Evolutionary conservation across 1,140 invertebrate species (phyloP), one percentile per base, ranked within the genome.

Genomic region (Scaptodrosophila lebanonensis): DNA sequence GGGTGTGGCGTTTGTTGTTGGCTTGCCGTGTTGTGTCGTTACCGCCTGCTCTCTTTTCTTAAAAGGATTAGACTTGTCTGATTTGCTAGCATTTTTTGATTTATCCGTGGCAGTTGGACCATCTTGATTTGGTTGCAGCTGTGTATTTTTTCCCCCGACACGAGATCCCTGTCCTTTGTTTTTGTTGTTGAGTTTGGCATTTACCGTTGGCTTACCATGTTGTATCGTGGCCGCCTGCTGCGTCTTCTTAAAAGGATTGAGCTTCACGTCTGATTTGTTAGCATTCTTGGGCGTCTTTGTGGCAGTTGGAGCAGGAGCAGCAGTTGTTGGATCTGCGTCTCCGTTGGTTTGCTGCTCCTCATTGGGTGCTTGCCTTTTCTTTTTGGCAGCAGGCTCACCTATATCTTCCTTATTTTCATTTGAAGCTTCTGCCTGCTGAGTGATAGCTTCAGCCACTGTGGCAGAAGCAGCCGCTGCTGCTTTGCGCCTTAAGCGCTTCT

Each of bases 401-500:
- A 8, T 49, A 45, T 1, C 30, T 22, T 6, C 33, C 29, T 2
- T 49, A 33, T 29, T 7, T 27, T 43, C 5, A 5, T 1, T 44
- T 17, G 29, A 22, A 7, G 22, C 17, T 11, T 12, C 20, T 5
- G 1, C n/a, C 2, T 32, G 47, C 1, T 32, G 42, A 18, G 36
- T 48, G 3, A 33, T 49, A 5, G 44, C 11, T 33, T 16, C 32
- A 3, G 29, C 30, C 3, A 9, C 32, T 8, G 22, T 22, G 5
- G 15, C 39, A 17, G 49, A 20, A 4, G 56, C 52, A 3, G 49
- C 47, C 9, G 66, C 63, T 3, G 71, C 71, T n/a, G 73, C 82
- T 11, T 84, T 84, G 0, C 73, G 59, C 16, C 79, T 82, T 9
- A 84, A 44, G 1, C 79, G 62, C 29, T 75, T 82, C 17, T 63